phyloP scores from a whole-genome alignment of 37 sponge, comb jelly and placozoan species.

The Geodia barretti region DNA sequence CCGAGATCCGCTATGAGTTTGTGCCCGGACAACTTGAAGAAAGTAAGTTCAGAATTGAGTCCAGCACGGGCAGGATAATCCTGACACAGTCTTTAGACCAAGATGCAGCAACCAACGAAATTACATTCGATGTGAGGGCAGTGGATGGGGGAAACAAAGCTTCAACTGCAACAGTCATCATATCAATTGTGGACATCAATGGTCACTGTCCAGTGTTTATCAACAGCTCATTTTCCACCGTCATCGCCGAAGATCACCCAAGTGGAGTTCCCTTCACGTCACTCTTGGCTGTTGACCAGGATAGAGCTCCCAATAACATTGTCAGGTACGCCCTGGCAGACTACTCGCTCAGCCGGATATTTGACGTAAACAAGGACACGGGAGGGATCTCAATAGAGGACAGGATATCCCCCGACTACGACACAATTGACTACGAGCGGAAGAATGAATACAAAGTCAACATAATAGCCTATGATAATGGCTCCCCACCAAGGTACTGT shows the following conservation, averaged over 20 bases:
- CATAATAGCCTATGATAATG: constrained; percentile 44
- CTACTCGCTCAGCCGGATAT: constrained; percentile 11
- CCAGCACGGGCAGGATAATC: constrained; percentile 23
- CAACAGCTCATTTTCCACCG: not conserved
- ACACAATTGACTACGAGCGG: constrained; percentile 31
- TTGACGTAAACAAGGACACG: not conserved
- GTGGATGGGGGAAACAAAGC: constrained; percentile 27
- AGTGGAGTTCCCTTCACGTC: not conserved
- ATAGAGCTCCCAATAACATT: constrained; percentile 30
- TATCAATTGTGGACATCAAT: constrained; percentile 49
- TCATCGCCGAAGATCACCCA: constrained; percentile 30
- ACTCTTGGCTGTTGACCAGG: constrained; percentile 45
- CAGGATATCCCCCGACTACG: not conserved
- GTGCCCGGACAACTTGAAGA: not conserved
- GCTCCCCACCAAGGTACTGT: constrained; percentile 28
- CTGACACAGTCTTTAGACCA: constrained; percentile 39
- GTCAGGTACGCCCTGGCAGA: constrained; percentile 36
- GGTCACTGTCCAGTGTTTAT: constrained; percentile 49
- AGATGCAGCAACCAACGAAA: constrained; percentile 19
- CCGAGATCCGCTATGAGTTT: constrained; percentile 26
- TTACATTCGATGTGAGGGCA: constrained; percentile 42
- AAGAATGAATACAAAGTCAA: constrained; percentile 8
- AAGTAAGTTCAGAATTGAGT: constrained; percentile 15
- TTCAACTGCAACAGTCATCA: constrained; percentile 3
- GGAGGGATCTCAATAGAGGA: constrained; percentile 11